These are phyloP conservation scores for Heliconius congener DNA, from an alignment of 1,140 invertebrate species.

Conservation along the genomic window DNA sequence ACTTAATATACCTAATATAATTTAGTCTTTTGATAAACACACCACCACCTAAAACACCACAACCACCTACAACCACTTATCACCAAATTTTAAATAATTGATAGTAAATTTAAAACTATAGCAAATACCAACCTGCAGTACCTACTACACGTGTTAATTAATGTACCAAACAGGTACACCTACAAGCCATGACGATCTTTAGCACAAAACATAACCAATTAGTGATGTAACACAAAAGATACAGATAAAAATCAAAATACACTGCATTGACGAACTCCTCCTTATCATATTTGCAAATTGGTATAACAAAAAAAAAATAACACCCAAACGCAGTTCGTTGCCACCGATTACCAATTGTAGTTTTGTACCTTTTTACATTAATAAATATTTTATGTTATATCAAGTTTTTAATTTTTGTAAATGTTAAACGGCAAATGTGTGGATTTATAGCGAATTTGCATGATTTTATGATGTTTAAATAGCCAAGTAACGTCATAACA, in stretches of 20 bases:
- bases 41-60: too few species aligned
- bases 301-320: constrained; percentile 13
- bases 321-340: constrained; percentile 29
- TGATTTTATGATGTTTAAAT: background rate
- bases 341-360: constrained; percentile 21
- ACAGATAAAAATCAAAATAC: background rate
- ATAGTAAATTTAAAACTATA: too few species aligned
- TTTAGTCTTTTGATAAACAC: too few species aligned
- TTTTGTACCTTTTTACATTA: constrained; percentile 24
- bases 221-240: constrained; percentile 1
- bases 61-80: too few species aligned
- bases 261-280: background rate
- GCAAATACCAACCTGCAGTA: too few species aligned
- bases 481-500: background rate
- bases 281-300: constrained; percentile 13
- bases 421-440: constrained; percentile 1
- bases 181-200: background rate
- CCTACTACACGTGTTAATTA: too few species aligned
- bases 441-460: background rate
- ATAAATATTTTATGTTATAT: constrained; percentile 20
- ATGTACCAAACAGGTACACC: background rate
- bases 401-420: constrained; percentile 17
- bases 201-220: constrained; percentile 11
- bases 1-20: too few species aligned
- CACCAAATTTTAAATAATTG: too few species aligned